Evolutionary conservation across 2,113 vertebrate species (phyloP).

Genomic region (Artemisiospiza belli): DNA sequence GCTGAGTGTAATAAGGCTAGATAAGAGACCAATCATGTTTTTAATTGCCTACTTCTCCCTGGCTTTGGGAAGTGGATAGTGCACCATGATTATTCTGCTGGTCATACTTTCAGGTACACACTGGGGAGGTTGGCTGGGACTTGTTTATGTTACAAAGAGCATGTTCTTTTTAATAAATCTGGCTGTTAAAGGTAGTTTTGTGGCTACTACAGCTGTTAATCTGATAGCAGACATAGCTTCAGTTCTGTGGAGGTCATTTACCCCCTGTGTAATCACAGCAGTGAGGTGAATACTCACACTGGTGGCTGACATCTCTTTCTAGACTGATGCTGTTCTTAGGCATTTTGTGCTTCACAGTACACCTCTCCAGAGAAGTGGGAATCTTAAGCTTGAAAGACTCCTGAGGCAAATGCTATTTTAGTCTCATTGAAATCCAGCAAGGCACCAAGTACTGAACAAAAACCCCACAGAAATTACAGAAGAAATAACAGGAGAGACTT

Average conservation of each 20-base stretch:
- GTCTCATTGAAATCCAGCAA: not conserved
- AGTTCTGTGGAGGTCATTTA: not conserved
- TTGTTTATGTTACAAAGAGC: not conserved
- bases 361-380: not conserved
- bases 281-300: not conserved
- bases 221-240: not conserved
- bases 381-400: not conserved
- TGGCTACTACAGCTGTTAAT: not conserved
- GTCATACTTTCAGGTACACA: not conserved
- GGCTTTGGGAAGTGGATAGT: not conserved
- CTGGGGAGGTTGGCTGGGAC: not conserved
- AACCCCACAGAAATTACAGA: not conserved
- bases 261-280: not conserved
- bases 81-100: accelerated
- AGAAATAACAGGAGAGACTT: not conserved
- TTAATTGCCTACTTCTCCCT: not conserved
- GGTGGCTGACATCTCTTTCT: not conserved
- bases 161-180: not conserved
- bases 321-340: not conserved
- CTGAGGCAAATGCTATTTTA: not conserved
- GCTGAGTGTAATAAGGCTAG: not conserved
- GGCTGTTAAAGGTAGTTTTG: not conserved
- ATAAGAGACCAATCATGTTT: not conserved
- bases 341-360: not conserved
- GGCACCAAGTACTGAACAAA: not conserved